Evolutionary conservation across 2,113 vertebrate species (phyloP), one percentile per base, ranked within the genome.

Genomic region (Phoxinus phoxinus): DNA sequence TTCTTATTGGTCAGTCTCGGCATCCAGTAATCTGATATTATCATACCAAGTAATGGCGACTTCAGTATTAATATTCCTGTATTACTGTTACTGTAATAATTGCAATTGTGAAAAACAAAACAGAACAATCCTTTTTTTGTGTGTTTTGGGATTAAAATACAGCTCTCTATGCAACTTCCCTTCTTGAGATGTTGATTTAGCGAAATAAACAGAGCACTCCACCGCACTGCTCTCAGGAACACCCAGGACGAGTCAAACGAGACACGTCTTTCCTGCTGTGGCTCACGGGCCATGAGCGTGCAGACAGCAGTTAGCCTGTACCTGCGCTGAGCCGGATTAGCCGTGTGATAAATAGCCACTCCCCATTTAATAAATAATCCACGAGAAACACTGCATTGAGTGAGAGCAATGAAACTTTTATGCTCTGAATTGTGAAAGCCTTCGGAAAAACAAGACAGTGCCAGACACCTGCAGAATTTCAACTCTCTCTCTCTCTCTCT

Each of bases 291-390:
- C 56, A 86, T 73, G 46, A 81, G 51, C 15, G 23, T 48, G 25
- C 78, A 81, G 67, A 81, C 85, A 86, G 56, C 76, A 15, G 9
- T 46, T 35, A 48, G 87, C 80, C 79, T 69, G 84, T 90, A 92
- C 90, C 91, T 93, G 91, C 84, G 87, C 58, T 82, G 86, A 88
- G 82, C 85, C 79, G 87, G 87, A 92, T 92, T 90, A 92, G 86
- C 85, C 81, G 85, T 90, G 89, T 92, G 91, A 94, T 94, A 93
- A 94, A 94, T 92, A 93, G 90, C 90, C 91, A 85, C 88, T 88
- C 84, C 82, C 87, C 83, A 91, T 91, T 90, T 94, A 88, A 94
- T 94, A 91, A 94, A 94, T 94, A 94, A 94, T 94, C 93, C 90
- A 94, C 79, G 67, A 92, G 91, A 92, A 93, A 92, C 90, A 90